Conservation (phyloP, 2,797 vertebrate species). For the Gymnocypris eckloni region DNA sequence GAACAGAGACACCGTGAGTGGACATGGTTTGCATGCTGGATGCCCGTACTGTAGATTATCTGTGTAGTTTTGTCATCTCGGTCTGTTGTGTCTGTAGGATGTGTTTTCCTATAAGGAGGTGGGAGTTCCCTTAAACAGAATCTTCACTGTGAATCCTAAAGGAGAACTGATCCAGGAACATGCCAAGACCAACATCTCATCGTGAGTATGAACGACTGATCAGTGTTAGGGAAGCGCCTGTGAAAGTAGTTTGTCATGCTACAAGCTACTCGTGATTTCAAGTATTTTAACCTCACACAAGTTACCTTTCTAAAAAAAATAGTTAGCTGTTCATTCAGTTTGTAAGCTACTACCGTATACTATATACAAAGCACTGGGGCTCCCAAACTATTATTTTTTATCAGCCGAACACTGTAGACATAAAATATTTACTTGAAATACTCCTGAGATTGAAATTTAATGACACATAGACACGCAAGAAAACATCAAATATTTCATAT, state of each 20-base stretch:
- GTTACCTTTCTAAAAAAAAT: background rate
- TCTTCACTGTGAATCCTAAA: conserved; percentile 98
- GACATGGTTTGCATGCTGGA: background rate
- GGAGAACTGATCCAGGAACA: conserved; percentile 97
- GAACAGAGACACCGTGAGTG: conserved; percentile 91
- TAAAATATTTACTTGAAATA: background rate
- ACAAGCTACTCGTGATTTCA: background rate
- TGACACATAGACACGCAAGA: background rate
- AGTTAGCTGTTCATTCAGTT: no score
- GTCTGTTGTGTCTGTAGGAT: conserved; percentile 77
- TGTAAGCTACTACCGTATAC: no score
- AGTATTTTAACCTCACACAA: background rate
- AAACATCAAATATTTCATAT: background rate
- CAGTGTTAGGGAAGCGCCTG: background rate
- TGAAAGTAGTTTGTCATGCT: background rate
- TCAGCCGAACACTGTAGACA: background rate
- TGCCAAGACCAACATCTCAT: conserved; percentile 97
- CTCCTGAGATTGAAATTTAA: background rate
- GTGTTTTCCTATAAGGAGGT: conserved; percentile 98
- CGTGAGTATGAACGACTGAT: conserved; percentile 80
- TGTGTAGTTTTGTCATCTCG: background rate
- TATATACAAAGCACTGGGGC: background rate
- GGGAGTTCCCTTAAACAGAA: conserved; percentile 92
- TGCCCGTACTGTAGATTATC: background rate
- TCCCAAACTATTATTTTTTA: background rate